Conservation (phyloP, 2,797 vertebrate species). For the Gymnodraco acuticeps region DNA sequence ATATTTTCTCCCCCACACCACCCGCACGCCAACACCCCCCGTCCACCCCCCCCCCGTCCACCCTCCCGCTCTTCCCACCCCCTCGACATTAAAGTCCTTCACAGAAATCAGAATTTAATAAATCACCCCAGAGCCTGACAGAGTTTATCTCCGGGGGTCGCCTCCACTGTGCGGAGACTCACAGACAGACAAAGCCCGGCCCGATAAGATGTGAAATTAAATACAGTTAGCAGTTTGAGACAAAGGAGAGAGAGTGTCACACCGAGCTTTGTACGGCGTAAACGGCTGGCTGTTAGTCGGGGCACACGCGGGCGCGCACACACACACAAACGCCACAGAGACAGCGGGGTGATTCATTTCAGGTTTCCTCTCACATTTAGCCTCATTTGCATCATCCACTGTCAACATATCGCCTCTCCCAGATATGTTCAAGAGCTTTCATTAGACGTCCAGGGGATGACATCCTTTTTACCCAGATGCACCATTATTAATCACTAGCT, state of each 20-base stretch:
- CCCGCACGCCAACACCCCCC: not conserved
- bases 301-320: conserved; percentile 11
- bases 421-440: conserved; percentile 86
- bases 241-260: conserved; percentile 83
- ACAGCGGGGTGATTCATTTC: conserved; percentile 85
- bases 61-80: conserved; percentile 64
- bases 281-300: conserved; percentile 77
- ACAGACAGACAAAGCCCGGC: conserved; percentile 86
- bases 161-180: conserved; percentile 83
- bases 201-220: conserved; percentile 89
- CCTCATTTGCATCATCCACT: conserved; percentile 88
- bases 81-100: conserved; percentile 89
- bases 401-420: conserved; percentile 83
- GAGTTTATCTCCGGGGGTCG: conserved; percentile 91
- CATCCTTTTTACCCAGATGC: conserved; percentile 83
- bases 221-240: conserved; percentile 89
- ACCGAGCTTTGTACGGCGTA: conserved; percentile 77
- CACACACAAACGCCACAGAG: conserved; percentile 64
- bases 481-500: conserved; percentile 84
- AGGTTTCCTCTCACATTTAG: conserved; percentile 85
- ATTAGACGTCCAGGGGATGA: conserved; percentile 84
- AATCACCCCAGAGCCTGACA: conserved; percentile 91
- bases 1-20: conserved; percentile 76
- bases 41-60: not conserved
- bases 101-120: conserved; percentile 92